These are phyloP conservation scores for Ailuropoda melanoleuca DNA, from an alignment of 2,113 vertebrate species.

Conservation along the genomic window DNA sequence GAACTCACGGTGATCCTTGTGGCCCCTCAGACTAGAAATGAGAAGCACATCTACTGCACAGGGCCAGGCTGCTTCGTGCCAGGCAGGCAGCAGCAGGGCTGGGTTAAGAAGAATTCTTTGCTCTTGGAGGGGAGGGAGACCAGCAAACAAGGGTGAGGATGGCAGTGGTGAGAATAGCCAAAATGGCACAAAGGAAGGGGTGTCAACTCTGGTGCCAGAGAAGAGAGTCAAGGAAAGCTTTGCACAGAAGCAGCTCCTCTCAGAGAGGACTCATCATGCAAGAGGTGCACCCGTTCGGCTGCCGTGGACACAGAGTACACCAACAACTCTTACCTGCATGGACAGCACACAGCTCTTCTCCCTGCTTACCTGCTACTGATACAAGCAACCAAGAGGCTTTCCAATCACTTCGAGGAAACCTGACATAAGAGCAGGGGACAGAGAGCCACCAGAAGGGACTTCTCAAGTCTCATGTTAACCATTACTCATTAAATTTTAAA, in stretches of 20 bases:
- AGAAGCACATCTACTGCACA: background rate
- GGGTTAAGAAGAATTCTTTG: background rate
- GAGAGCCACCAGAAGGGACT: background rate
- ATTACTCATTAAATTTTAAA: conserved; percentile 27
- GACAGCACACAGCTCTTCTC: background rate
- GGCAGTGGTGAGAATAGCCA: background rate
- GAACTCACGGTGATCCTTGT: background rate
- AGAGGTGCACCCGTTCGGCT: background rate
- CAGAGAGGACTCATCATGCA: background rate
- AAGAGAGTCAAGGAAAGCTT: background rate
- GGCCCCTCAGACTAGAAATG: background rate
- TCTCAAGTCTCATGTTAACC: background rate
- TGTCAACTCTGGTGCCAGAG: background rate
- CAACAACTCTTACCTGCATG: background rate
- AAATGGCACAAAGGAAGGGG: background rate
- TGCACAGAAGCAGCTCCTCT: background rate
- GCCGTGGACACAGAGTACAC: background rate
- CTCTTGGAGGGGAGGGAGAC: background rate
- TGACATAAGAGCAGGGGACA: background rate
- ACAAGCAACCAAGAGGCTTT: background rate
- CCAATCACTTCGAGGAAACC: background rate
- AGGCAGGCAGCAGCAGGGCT: background rate
- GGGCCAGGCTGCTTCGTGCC: background rate
- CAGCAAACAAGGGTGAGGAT: background rate
- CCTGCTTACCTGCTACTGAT: background rate